Base-by-base conservation (phyloP, 1,140 invertebrate species). In the Paralvinella palmiformis region DNA sequence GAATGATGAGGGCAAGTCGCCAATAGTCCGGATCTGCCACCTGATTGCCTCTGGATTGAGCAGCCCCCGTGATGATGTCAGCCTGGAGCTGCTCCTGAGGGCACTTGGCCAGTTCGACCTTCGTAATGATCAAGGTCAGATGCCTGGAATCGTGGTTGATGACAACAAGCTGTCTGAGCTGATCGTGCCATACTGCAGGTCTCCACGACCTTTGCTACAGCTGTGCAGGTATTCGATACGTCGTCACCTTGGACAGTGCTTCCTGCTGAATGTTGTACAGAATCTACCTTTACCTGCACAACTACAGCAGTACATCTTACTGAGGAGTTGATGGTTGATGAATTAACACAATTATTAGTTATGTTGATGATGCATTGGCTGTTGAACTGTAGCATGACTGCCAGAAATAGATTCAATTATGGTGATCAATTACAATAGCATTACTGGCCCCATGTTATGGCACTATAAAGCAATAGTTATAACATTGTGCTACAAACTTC, bases 81-180 rank as follows among this genome's bases (percentile, higher is more conserved):
- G 73, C 57, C 59, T 79, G 17, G 70, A 78, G 7, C 65, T 79
- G 22, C 56, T 79, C 13, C 62, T 79, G 1, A 66, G 68, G 56
- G 75, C 75, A 3, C 65, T 68, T 15, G 77, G 78, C 33, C 72
- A 74, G 63, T 72, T 75, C 69, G 71, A 75, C 17, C 48, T 75
- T 17, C 61, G 71, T n/a, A 65, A 72, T 55, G 41, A 65, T 10
- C 63, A 73, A 35, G 73, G 71, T 29, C 55, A 70, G 36, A 60
- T 73, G 44, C 41, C 69, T 5, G 37, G 41, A 17, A 57, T 67
- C n/a, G 55, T 75, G 17, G 67, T 62, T 17, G 61, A 63, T 29
- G 73, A 76, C 64, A 73, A 72, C 59, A 69, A 72, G 58, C 58
- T 77, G 35, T 62, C 64, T 36, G 71, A 75, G 52, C 65, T 70